Conservation (phyloP, 2,888 invertebrate species). For the Geophilus truncorum region DNA sequence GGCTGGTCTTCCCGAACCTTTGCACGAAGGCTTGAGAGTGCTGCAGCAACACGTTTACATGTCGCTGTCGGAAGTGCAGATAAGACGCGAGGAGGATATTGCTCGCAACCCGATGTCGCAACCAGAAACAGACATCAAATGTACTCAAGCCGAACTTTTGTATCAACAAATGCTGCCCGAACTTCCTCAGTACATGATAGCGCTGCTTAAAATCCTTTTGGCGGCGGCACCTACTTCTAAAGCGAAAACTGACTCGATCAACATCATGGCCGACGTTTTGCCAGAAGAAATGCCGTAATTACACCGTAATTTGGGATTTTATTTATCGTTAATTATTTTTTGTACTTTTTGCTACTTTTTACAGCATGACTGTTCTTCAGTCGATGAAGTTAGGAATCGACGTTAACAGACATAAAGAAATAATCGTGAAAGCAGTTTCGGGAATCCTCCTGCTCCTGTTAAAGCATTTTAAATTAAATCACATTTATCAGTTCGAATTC, state of each 20-base stretch:
- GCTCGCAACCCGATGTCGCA: constrained; percentile 82
- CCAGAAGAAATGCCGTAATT: constrained; percentile 94
- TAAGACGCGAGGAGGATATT: constrained; percentile 78
- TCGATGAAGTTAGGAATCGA: constrained; percentile 94
- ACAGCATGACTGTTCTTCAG: constrained; percentile 80
- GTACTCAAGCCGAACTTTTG: constrained; percentile 79
- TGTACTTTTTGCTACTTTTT: not conserved
- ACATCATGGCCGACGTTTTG: constrained; percentile 94
- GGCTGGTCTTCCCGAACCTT: constrained; percentile 92
- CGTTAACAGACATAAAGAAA: constrained; percentile 96
- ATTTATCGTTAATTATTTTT: not conserved
- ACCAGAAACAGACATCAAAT: constrained; percentile 47
- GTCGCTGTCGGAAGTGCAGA: constrained; percentile 86
- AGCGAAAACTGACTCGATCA: constrained; percentile 94
- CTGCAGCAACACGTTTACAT: constrained; percentile 87
- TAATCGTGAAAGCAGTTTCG: constrained; percentile 93
- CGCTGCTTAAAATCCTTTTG: constrained; percentile 88
- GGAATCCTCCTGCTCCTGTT: constrained; percentile 82
- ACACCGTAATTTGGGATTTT: not conserved
- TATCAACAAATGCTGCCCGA: constrained; percentile 93
- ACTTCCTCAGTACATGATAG: constrained; percentile 96
- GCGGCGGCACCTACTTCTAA: constrained; percentile 99
- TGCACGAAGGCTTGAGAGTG: constrained; percentile 91
- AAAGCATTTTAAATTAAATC: constrained; percentile 96
- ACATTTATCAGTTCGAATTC: constrained; percentile 98